Conservation (phyloP, 2,888 invertebrate species). For the Dorcus hopei region DNA sequence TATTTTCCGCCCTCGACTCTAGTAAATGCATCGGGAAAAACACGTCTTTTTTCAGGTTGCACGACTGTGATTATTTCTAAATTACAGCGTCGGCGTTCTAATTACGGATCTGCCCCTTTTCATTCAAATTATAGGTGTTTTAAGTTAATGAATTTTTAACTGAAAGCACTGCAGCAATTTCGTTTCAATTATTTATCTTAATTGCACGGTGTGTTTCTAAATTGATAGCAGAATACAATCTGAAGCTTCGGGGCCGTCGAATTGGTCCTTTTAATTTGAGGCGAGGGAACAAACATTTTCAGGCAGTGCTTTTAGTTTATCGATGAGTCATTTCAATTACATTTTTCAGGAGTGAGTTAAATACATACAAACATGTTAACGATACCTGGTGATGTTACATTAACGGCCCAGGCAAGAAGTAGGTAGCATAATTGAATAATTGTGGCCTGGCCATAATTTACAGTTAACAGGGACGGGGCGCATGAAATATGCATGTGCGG, state of each 20-base stretch:
- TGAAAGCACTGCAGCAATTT: not conserved
- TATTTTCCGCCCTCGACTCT: no score
- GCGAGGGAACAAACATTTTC: no score
- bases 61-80: no score
- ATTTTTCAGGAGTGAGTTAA: no score
- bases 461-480: conserved; percentile 38
- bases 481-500: conserved; percentile 43
- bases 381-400: conserved; percentile 14
- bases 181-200: not conserved
- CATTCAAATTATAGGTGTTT: not conserved
- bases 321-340: no score
- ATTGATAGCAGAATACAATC: not conserved
- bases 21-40: no score
- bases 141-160: not conserved
- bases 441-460: conserved; percentile 43
- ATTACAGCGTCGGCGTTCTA: no score
- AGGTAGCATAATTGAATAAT: conserved; percentile 44
- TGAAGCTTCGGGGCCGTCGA: not conserved
- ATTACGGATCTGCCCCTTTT: not conserved
- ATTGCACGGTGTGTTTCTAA: not conserved
- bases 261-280: no score
- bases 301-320: no score
- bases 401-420: conserved; percentile 19
- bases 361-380: no score
- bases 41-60: no score